phyloP scores from a whole-genome alignment of 2,113 vertebrate species.

The Tichodroma muraria region DNA sequence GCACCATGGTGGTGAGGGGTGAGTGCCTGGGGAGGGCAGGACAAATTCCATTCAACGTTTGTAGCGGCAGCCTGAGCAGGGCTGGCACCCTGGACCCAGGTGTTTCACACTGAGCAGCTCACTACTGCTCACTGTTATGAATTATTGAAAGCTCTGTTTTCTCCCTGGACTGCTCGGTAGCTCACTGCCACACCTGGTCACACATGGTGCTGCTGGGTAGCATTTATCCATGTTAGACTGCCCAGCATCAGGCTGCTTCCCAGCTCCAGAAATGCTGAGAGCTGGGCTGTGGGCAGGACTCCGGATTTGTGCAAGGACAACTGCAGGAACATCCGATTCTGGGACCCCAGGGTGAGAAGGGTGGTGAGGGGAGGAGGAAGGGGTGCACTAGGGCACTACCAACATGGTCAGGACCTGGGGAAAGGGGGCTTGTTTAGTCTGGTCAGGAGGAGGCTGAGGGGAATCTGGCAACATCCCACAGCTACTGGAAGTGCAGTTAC shows the following conservation, averaged over 20 bases:
- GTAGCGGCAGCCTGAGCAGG: background rate
- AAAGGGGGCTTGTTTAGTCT: background rate
- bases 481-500: background rate
- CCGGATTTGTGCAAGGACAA: background rate
- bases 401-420: background rate
- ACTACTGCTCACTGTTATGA: background rate
- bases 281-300: background rate
- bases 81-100: background rate
- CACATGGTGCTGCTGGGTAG: background rate
- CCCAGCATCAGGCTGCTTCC: background rate
- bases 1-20: background rate
- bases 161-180: background rate
- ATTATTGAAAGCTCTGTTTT: background rate
- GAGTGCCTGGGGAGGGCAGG: background rate
- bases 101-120: background rate
- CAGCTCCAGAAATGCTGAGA: background rate
- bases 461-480: background rate
- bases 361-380: background rate
- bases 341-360: background rate
- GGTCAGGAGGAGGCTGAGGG: background rate
- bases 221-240: background rate
- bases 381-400: background rate
- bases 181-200: background rate
- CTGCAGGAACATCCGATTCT: fast-evolving
- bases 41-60: fast-evolving